Conservation (phyloP, 2,113 vertebrate genomes). For the Ptychochromis oligacanthus region DNA sequence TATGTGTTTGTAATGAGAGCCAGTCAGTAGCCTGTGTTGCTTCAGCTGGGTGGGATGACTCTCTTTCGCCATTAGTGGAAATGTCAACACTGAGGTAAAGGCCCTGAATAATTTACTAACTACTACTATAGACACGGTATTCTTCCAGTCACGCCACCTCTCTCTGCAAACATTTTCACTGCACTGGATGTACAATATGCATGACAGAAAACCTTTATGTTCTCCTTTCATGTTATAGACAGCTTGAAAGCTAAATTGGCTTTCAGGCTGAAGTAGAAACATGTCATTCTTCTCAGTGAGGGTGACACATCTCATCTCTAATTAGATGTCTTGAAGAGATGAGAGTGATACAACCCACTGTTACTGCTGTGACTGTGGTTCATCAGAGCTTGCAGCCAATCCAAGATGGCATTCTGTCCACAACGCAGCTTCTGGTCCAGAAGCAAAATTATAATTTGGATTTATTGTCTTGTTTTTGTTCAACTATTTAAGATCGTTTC, state of each 20-base stretch:
- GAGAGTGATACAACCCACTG: slow-evolving; percentile 36
- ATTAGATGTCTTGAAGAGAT: slow-evolving; percentile 55
- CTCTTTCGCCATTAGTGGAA: slow-evolving; percentile 36
- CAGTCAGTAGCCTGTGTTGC: slow-evolving; percentile 3
- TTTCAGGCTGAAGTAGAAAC: slow-evolving; percentile 31
- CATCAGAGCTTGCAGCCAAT: slow-evolving; percentile 28
- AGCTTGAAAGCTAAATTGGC: neutral
- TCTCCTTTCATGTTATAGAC: neutral
- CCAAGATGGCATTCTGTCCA: slow-evolving; percentile 9
- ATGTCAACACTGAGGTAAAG: slow-evolving; percentile 54
- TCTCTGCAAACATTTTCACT: neutral
- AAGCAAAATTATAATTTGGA: neutral
- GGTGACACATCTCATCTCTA: slow-evolving; percentile 45
- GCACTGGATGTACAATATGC: neutral
- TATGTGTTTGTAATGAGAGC: slow-evolving; percentile 34
- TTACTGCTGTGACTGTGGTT: slow-evolving; percentile 11
- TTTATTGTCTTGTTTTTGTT: neutral
- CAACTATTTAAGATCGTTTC: neutral
- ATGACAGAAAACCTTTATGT: neutral
- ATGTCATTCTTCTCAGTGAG: slow-evolving; percentile 43
- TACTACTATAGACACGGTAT: neutral
- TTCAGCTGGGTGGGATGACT: slow-evolving; percentile 25
- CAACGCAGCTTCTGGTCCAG: neutral
- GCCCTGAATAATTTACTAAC: slow-evolving; percentile 48
- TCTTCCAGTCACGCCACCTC: slow-evolving; percentile 7